These are phyloP conservation scores for Panthera leo DNA, from an alignment of 2,113 vertebrate genomes.

Conservation along the genomic window DNA sequence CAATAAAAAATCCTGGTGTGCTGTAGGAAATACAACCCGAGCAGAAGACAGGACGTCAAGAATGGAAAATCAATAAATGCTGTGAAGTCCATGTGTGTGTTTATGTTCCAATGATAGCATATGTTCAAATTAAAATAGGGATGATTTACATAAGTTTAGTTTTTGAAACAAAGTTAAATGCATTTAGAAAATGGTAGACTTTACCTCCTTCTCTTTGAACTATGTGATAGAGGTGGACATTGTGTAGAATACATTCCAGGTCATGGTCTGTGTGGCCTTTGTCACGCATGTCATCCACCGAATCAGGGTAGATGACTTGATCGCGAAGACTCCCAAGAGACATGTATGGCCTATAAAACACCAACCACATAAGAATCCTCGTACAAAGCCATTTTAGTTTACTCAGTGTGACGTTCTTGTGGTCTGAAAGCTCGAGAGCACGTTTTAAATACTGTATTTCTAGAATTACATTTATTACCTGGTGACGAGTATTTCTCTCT, in stretches of 20 bases:
- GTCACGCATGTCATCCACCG: conserved; percentile 92
- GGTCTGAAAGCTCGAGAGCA: not conserved
- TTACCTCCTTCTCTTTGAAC: conserved; percentile 98
- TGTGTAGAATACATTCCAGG: conserved; percentile 93
- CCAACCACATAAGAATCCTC: conserved; percentile 3
- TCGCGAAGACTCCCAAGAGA: conserved; percentile 96
- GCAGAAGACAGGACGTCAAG: not conserved
- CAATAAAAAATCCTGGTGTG: not conserved
- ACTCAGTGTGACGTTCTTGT: not conserved
- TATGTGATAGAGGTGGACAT: conserved; percentile 96
- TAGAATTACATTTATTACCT: conserved; percentile 64
- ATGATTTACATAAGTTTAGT: not conserved
- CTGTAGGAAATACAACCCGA: not conserved
- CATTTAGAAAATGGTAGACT: not conserved
- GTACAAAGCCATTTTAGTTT: not conserved
- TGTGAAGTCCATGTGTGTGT: not conserved
- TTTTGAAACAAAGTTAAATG: not conserved
- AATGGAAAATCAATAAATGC: not conserved
- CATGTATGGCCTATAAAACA: conserved; percentile 94
- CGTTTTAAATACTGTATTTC: conserved; percentile 52
- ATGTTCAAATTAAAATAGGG: not conserved
- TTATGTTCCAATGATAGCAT: not conserved
- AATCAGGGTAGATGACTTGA: conserved; percentile 99
- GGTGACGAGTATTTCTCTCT: conserved; percentile 43
- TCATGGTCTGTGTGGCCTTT: conserved; percentile 92